These are phyloP conservation scores for Dendronephthya gigantea DNA, from an alignment of 64 coral and sea anemone species.

Conservation along the genomic window DNA sequence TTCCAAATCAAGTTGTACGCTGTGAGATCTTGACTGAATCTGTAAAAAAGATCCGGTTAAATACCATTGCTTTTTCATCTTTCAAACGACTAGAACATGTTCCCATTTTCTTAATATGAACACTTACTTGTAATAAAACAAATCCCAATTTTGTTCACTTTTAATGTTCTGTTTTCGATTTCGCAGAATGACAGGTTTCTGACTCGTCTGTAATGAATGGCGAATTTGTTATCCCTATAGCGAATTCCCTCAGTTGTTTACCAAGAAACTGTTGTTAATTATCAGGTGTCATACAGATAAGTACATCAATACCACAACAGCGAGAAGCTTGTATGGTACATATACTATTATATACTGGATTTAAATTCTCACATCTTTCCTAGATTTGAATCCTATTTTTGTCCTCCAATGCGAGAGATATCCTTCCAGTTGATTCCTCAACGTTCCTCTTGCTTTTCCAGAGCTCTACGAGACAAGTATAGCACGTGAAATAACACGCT, in stretches of 20 bases:
- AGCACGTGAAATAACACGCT: background rate
- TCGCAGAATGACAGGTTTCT: constrained; percentile 86
- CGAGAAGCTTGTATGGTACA: no score
- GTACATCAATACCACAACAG: background rate
- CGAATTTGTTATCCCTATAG: no score
- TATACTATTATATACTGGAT: background rate
- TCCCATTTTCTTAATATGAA: no score
- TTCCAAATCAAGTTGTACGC: no score
- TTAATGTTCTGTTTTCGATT: constrained; percentile 92
- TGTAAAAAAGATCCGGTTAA: no score
- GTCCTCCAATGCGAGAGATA: constrained; percentile 95
- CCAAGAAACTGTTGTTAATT: no score
- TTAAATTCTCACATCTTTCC: constrained; percentile 55
- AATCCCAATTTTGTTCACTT: constrained; percentile 95
- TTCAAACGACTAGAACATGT: no score
- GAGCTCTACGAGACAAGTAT: constrained; percentile 48
- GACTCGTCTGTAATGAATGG: constrained; percentile 14
- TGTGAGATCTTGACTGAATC: no score
- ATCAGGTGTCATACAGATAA: no score
- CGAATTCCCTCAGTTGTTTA: no score
- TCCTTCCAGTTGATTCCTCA: constrained; percentile 62
- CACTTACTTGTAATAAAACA: constrained; percentile 98
- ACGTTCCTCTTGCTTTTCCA: constrained; percentile 59
- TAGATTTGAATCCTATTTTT: constrained; percentile 88
- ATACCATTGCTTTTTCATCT: no score